Percentiles rank a stretch among this genome's conserved stretches.
Evolutionary conservation across 2,797 vertebrate genomes (phyloP).

Genomic region (Tokudaia muenninki): DNA sequence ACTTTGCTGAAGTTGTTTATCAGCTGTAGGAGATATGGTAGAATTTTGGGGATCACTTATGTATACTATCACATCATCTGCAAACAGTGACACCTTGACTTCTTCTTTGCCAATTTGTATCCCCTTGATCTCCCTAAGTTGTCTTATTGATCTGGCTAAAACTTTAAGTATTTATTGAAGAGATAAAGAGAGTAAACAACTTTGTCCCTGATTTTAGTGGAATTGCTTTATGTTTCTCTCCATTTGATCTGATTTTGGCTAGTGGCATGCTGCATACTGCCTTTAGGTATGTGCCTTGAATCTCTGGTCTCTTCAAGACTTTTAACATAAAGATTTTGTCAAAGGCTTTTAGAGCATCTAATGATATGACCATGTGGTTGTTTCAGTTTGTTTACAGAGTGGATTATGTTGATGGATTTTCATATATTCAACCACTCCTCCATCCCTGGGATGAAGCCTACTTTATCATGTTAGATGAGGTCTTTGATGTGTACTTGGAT

Average conservation of each 20-base stretch:
- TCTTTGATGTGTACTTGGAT: background rate
- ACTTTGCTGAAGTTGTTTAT: background rate
- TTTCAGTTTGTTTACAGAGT: background rate
- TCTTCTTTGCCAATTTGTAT: background rate
- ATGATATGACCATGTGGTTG: background rate
- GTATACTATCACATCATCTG: background rate
- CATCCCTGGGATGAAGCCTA: background rate
- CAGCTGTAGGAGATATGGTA: background rate
- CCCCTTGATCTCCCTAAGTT: background rate
- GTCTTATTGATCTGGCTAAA: background rate
- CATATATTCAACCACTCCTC: background rate
- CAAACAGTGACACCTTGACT: background rate
- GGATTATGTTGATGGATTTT: background rate
- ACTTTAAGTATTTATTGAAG: background rate
- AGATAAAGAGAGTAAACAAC: background rate
- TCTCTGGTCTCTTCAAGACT: background rate
- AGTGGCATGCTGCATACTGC: background rate
- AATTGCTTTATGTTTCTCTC: background rate
- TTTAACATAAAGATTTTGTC: background rate
- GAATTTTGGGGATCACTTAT: background rate
- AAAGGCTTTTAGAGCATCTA: background rate
- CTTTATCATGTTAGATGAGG: background rate
- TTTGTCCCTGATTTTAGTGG: background rate
- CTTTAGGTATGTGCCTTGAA: background rate
- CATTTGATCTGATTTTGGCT: background rate